Conservation (phyloP, 1,140 invertebrate genomes). For the Orchestia grillus region DNA sequence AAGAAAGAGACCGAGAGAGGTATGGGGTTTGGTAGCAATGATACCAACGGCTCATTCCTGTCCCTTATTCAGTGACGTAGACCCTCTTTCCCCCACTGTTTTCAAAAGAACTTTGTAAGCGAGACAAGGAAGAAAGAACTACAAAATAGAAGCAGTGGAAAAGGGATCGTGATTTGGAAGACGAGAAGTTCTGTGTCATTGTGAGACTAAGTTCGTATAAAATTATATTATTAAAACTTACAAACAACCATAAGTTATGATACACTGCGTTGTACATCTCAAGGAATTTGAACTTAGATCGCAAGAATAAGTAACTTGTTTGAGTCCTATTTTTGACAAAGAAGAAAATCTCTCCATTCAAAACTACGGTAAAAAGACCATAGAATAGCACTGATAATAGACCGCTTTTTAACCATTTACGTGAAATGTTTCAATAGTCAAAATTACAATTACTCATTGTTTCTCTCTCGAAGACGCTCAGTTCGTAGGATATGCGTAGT, state of each 20-base stretch:
- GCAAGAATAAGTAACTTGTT: not conserved
- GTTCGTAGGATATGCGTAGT: not conserved
- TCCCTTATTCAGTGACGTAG: not conserved
- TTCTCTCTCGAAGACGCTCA: not conserved
- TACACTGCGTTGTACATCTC: not conserved
- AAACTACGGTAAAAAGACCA: not conserved
- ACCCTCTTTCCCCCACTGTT: not conserved
- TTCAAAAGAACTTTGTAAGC: not conserved
- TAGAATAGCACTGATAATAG: no score
- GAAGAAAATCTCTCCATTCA: not conserved
- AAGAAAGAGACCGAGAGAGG: not conserved
- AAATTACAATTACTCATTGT: not conserved
- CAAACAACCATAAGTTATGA: not conserved
- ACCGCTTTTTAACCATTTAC: no score
- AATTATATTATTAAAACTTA: not conserved
- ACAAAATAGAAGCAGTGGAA: not conserved
- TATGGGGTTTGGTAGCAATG: not conserved
- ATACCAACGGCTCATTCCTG: conserved; percentile 40
- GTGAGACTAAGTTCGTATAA: not conserved
- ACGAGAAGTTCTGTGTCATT: not conserved
- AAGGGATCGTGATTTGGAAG: not conserved
- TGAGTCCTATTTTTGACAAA: not conserved
- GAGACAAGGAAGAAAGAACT: not conserved
- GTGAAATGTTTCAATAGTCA: no score
- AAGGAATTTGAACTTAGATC: no score